These are phyloP conservation scores for Mesitornis unicolor DNA, from an alignment of 2,113 vertebrate species.

Conservation along the genomic window DNA sequence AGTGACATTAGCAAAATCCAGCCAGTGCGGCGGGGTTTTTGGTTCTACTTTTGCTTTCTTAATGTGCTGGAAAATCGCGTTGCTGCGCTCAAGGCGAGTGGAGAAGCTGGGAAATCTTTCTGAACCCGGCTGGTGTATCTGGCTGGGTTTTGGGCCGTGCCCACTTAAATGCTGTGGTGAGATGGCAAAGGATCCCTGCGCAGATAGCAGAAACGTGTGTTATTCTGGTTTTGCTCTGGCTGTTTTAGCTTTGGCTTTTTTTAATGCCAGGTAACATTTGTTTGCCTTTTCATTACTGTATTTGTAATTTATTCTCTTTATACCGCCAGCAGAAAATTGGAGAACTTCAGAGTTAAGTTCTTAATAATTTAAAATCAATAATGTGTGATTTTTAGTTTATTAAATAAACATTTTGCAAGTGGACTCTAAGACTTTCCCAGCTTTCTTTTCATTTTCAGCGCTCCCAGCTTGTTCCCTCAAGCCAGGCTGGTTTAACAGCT, in stretches of 20 bases:
- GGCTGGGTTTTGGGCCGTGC: neutral
- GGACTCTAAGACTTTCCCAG: too few species aligned
- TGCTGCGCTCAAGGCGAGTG: constrained; percentile 66
- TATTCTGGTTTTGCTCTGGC: neutral
- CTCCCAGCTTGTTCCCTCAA: neutral
- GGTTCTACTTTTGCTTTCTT: constrained; percentile 70
- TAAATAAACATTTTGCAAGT: too few species aligned
- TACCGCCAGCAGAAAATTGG: too few species aligned
- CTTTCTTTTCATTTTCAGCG: neutral
- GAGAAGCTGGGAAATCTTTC: constrained; percentile 54
- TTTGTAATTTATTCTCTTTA: neutral
- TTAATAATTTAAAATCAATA: neutral
- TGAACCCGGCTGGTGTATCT: neutral
- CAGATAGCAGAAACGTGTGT: neutral
- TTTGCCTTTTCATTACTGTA: neutral
- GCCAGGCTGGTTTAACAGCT: neutral
- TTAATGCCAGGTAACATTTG: neutral
- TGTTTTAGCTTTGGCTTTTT: neutral
- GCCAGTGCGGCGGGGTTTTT: constrained; percentile 51
- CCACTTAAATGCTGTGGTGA: neutral
- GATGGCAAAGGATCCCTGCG: constrained; percentile 19
- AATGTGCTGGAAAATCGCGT: constrained; percentile 72
- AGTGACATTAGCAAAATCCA: constrained; percentile 74
- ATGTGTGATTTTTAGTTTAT: neutral
- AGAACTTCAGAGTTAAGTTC: neutral